phyloP scores from a whole-genome alignment of 1,140 invertebrate genomes.

The Plutomurus gul region DNA sequence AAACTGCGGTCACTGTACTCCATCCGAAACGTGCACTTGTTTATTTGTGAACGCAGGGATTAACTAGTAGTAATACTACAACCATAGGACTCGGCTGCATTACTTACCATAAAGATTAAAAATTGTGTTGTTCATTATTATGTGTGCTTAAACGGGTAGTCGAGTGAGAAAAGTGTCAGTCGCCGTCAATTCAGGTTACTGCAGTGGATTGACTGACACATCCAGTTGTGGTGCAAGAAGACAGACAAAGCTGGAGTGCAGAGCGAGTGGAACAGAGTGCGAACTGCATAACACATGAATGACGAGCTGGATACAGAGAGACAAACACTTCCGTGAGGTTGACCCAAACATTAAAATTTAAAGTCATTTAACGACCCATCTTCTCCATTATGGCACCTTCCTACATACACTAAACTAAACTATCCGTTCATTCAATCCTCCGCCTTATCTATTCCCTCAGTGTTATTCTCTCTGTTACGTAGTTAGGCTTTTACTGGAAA shows the following conservation, averaged over 20 bases:
- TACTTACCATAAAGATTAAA: slow-evolving; percentile 20
- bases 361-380: slow-evolving; percentile 50
- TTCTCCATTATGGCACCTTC: slow-evolving; percentile 41
- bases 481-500: too few species aligned
- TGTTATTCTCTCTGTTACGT: background rate
- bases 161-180: background rate
- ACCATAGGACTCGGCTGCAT: too few species aligned
- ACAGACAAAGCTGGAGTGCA: too few species aligned
- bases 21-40: slow-evolving; percentile 10
- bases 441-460: background rate
- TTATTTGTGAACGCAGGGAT: slow-evolving; percentile 1
- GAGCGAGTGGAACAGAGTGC: background rate
- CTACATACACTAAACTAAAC: slow-evolving; percentile 28
- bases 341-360: slow-evolving; percentile 51
- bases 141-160: background rate
- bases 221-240: too few species aligned
- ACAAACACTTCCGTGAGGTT: background rate
- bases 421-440: slow-evolving; percentile 35
- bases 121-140: background rate
- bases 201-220: slow-evolving; percentile 7
- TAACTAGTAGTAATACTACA: too few species aligned
- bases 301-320: slow-evolving; percentile 11
- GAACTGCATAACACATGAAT: background rate
- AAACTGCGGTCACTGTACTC: slow-evolving; percentile 2
- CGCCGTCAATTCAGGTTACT: background rate